Conservation (phyloP, 2,888 invertebrate species). For the Cryptocephalus moraei region DNA sequence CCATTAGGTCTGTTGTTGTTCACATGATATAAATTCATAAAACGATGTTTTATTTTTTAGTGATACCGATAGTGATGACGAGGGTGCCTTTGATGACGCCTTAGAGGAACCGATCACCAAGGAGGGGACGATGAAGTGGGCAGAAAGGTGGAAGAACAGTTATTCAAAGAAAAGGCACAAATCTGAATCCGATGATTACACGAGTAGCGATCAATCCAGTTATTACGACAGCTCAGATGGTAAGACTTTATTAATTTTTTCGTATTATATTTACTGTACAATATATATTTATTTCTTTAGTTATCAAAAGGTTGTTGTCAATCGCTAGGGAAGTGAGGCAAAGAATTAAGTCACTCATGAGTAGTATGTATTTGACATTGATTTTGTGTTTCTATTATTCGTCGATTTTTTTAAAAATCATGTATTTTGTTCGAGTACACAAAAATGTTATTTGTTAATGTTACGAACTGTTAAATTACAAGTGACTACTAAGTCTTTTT, state of each 20-base stretch:
- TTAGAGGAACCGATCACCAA: conserved; percentile 53
- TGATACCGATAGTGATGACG: conserved; percentile 53
- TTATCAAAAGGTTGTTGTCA: conserved; percentile 11
- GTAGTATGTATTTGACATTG: conserved; percentile 10
- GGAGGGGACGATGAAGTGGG: conserved; percentile 57
- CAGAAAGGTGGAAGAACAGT: conserved; percentile 56
- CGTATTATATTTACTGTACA: neutral
- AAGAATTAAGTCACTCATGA: conserved; percentile 7
- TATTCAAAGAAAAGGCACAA: conserved; percentile 35
- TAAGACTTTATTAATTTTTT: conserved; percentile 18
- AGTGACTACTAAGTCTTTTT: too few species aligned
- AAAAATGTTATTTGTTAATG: too few species aligned
- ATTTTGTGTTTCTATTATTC: neutral
- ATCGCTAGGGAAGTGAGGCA: conserved; percentile 11
- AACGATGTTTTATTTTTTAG: conserved; percentile 23
- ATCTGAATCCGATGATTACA: conserved; percentile 33
- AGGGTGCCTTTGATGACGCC: conserved; percentile 58
- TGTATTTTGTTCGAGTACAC: too few species aligned
- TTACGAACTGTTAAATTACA: too few species aligned
- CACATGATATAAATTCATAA: too few species aligned
- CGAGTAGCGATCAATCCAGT: conserved; percentile 38
- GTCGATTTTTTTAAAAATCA: neutral
- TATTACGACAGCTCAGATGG: conserved; percentile 42
- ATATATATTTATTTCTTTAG: conserved; percentile 8
- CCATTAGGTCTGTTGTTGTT: too few species aligned